A percentile compares a stretch with the other conserved stretches of the same genome.
phyloP scores from a whole-genome alignment of 2,113 vertebrate species.

The Lepisosteus oculatus region DNA sequence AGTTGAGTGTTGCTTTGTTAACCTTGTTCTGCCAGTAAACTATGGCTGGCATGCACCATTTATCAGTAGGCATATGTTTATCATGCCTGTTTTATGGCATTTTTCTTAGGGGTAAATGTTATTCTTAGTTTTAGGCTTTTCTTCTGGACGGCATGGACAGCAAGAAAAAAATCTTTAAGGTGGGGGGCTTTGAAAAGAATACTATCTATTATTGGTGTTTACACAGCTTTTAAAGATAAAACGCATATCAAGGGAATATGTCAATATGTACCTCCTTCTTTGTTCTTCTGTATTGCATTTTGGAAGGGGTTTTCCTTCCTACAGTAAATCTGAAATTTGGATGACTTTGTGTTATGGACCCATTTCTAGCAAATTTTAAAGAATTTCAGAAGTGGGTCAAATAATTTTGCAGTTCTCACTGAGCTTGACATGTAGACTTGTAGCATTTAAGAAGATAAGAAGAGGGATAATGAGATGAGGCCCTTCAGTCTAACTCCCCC shows the following conservation, averaged over 20 bases:
- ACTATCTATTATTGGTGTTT: conserved; percentile 23
- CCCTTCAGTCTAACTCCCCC: too few species aligned
- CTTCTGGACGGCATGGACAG: conserved; percentile 29
- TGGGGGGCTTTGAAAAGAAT: conserved; percentile 27
- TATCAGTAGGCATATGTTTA: conserved; percentile 43
- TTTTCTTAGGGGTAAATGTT: not conserved
- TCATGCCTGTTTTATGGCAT: conserved; percentile 31
- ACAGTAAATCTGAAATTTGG: conserved; percentile 22
- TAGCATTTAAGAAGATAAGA: too few species aligned
- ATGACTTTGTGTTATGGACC: too few species aligned
- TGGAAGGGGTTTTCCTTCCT: too few species aligned
- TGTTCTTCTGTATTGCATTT: too few species aligned
- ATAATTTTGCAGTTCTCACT: too few species aligned
- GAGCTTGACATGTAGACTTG: too few species aligned
- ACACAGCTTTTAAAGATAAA: conserved; percentile 34
- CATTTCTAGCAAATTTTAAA: too few species aligned
- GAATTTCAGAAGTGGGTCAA: too few species aligned
- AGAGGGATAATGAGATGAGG: too few species aligned
- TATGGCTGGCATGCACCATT: conserved; percentile 57
- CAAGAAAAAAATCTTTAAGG: conserved; percentile 1
- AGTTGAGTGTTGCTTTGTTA: conserved; percentile 53
- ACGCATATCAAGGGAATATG: conserved; percentile 36
- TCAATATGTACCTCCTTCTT: conserved; percentile 5
- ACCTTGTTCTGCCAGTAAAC: conserved; percentile 58
- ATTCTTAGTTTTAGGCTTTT: conserved; percentile 14